These are phyloP conservation scores for Tachypleus tridentatus DNA, from an alignment of 1,140 invertebrate species.

Conservation along the genomic window DNA sequence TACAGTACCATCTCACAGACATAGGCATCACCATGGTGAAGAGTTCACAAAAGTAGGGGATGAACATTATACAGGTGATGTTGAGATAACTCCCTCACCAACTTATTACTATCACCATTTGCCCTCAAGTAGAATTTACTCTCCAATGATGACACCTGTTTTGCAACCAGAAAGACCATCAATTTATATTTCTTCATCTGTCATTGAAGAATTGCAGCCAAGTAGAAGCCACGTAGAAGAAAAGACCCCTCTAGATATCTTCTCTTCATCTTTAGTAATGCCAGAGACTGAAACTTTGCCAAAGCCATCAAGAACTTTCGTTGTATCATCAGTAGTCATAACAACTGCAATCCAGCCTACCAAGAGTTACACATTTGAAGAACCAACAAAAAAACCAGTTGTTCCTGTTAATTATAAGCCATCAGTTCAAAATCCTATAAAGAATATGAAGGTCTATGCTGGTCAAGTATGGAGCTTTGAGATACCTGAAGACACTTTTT, in stretches of 20 bases:
- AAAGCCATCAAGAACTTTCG: no score
- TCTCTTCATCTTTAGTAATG: no score
- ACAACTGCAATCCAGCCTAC: no score
- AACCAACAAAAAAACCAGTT: no score
- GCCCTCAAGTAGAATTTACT: neutral
- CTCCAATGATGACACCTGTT: constrained; percentile 9
- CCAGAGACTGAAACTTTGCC: no score
- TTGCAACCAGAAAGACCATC: constrained; percentile 20
- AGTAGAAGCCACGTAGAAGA: constrained; percentile 23
- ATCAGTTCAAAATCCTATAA: constrained; percentile 53
- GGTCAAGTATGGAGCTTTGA: constrained; percentile 58
- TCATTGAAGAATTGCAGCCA: constrained; percentile 17
- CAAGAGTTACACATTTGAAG: no score
- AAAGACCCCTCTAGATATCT: constrained; percentile 11
- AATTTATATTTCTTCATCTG: constrained; percentile 12
- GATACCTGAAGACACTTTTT: constrained; percentile 67
- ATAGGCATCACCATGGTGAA: constrained; percentile 19
- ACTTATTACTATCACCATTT: constrained; percentile 3
- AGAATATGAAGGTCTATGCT: constrained; percentile 59
- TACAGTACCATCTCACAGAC: constrained; percentile 22
- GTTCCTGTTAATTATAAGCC: constrained; percentile 41
- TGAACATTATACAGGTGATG: neutral
- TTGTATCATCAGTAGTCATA: no score
- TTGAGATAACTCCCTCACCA: constrained; percentile 5
- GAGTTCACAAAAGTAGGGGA: neutral